Conservation (phyloP, 2,113 vertebrate species). For the Macrotus californicus region DNA sequence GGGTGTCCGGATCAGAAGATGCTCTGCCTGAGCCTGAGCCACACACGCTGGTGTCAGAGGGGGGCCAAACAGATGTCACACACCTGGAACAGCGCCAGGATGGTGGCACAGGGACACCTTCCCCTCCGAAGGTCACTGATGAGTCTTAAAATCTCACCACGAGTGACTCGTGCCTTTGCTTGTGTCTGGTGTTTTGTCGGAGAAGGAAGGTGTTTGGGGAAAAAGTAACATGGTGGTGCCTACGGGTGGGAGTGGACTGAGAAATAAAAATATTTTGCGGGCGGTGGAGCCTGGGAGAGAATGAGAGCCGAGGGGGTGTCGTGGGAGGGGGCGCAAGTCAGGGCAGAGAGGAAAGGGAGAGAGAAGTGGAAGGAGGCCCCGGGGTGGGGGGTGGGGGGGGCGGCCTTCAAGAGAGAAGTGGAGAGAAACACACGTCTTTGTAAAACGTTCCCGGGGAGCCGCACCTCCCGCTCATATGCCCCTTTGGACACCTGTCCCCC, state of each 20-base stretch:
- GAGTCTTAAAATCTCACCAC: neutral
- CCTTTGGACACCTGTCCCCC: fast-evolving
- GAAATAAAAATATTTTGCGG: neutral
- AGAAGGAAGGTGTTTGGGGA: neutral
- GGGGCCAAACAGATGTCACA: neutral
- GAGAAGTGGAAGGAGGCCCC: fast-evolving
- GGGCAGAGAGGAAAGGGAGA: too few relatives aligned
- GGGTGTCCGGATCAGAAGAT: neutral
- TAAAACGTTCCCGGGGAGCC: fast-evolving
- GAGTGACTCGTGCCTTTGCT: neutral
- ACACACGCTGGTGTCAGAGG: too few relatives aligned
- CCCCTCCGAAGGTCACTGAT: fast-evolving
- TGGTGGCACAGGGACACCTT: neutral
- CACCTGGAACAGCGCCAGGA: neutral
- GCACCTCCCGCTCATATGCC: fast-evolving
- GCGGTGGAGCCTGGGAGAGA: neutral
- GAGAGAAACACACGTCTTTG: fast-evolving
- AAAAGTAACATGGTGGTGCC: too few relatives aligned
- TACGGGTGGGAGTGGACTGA: neutral
- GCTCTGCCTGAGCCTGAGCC: neutral
- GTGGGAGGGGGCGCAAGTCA: neutral
- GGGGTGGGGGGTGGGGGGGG: fast-evolving
- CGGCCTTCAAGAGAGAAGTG: fast-evolving
- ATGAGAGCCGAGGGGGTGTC: too few relatives aligned
- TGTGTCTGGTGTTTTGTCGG: neutral